Conservation (phyloP, 2,113 vertebrate genomes). For the Dicaeum eximium region DNA sequence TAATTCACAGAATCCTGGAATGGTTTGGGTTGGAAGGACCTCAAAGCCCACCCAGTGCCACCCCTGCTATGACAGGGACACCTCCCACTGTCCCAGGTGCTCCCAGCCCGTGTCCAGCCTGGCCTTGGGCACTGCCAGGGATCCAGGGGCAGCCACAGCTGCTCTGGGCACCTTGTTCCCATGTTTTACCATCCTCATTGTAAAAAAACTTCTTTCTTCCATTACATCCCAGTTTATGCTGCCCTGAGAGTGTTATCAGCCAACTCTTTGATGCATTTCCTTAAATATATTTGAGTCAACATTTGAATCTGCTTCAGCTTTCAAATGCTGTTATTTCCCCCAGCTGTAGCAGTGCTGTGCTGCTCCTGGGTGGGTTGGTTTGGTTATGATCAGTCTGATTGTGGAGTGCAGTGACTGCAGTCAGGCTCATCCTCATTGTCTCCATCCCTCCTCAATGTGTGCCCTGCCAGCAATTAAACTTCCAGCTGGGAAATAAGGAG, state of each 20-base stretch:
- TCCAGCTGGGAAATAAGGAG: constrained; percentile 1
- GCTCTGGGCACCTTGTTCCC: background rate
- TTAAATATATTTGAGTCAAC: background rate
- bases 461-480: background rate
- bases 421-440: background rate
- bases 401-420: background rate
- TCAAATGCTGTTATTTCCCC: background rate
- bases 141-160: background rate
- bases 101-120: accelerated
- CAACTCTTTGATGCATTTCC: background rate
- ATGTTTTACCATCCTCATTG: background rate
- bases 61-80: background rate
- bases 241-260: background rate
- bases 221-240: background rate
- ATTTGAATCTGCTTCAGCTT: background rate
- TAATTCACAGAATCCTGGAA: background rate
- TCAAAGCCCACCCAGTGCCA: background rate
- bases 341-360: background rate
- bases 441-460: background rate
- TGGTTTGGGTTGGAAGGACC: no score
- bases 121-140: background rate
- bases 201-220: background rate
- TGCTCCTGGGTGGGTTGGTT: background rate
- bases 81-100: background rate
- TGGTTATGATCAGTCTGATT: background rate